phyloP scores from a whole-genome alignment of 2,797 vertebrate genomes.

The Apogon hyalosoma region DNA sequence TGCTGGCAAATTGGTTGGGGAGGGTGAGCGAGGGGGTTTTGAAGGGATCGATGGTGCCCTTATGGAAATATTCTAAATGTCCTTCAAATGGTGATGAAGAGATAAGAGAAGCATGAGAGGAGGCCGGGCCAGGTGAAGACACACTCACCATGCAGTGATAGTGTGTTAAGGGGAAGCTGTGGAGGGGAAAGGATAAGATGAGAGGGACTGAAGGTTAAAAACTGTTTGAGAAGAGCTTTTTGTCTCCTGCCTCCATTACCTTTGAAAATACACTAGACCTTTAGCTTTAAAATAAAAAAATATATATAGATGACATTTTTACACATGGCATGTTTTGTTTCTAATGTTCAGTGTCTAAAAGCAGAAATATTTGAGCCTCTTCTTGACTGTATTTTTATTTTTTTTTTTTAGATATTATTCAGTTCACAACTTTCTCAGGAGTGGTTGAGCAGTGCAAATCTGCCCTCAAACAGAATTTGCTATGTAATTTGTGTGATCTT shows the following conservation, averaged over 20 bases:
- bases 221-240: conserved; percentile 33
- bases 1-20: conserved; percentile 81
- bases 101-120: conserved; percentile 28
- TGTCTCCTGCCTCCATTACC: conserved; percentile 11
- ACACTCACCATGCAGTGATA: conserved; percentile 15
- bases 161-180: conserved; percentile 18
- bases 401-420: conserved; percentile 33
- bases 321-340: conserved; percentile 12
- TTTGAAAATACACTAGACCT: conserved; percentile 1
- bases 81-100: conserved; percentile 65
- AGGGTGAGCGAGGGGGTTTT: conserved; percentile 58
- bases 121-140: conserved; percentile 39
- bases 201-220: conserved; percentile 44
- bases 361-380: conserved; percentile 34
- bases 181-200: conserved; percentile 23
- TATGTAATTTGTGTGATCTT: conserved; percentile 57
- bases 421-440: conserved; percentile 49
- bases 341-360: conserved; percentile 14
- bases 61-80: conserved; percentile 78
- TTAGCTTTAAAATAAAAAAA: conserved; percentile 20
- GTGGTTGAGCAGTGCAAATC: conserved; percentile 43
- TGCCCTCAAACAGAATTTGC: conserved; percentile 53
- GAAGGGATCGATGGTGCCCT: conserved; percentile 79
- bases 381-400: conserved; percentile 41
- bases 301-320: not conserved